Evolutionary conservation across 2,113 vertebrate genomes (phyloP).

Genomic region (Neomonachus schauinslandi): DNA sequence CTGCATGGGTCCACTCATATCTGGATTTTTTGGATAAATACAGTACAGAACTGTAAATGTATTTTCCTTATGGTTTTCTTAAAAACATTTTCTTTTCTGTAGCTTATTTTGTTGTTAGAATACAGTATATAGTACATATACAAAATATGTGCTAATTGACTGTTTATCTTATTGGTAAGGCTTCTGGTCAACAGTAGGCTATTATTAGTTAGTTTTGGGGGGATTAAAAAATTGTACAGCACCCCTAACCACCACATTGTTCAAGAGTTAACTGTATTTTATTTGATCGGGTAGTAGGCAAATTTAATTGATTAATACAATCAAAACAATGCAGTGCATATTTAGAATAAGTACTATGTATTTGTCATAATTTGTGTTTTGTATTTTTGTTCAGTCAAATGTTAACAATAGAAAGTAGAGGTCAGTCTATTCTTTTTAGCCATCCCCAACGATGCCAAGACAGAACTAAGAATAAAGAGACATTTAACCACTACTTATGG

Average conservation of each 20-base stretch:
- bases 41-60: neutral
- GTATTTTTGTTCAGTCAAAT: neutral
- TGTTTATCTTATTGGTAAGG: neutral
- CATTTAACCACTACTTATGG: slow-evolving; percentile 28
- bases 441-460: neutral
- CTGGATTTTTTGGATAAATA: neutral
- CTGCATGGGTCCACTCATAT: neutral
- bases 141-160: neutral
- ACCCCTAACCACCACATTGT: neutral
- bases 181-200: neutral
- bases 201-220: neutral
- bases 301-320: slow-evolving; percentile 38
- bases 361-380: slow-evolving; percentile 1
- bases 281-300: neutral
- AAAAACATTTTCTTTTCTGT: neutral
- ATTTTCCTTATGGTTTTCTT: neutral
- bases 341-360: neutral
- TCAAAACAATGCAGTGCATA: neutral
- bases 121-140: neutral
- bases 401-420: neutral
- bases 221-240: neutral
- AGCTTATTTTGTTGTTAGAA: neutral
- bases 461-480: neutral
- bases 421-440: neutral
- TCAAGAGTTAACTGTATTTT: neutral